Evolutionary conservation across 1,140 invertebrate species (phyloP).

Genomic region (Ladona fulva): DNA sequence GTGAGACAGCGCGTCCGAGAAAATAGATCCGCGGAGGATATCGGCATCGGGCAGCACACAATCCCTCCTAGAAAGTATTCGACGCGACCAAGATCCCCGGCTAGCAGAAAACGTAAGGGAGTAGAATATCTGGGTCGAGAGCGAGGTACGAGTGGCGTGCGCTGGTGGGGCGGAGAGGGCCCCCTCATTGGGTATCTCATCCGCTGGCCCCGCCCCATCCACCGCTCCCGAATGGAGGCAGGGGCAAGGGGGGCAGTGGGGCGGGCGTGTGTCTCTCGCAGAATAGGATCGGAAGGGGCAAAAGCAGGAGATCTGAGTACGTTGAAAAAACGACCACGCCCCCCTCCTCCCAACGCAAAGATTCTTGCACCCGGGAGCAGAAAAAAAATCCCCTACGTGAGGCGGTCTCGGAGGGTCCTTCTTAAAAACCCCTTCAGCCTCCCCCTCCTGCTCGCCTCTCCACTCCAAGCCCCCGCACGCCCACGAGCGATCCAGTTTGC

Average conservation of each 20-base stretch:
- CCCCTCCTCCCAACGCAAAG: no score
- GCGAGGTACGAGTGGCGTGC: neutral
- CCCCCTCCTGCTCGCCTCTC: no score
- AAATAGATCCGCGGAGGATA: neutral
- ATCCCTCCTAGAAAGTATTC: neutral
- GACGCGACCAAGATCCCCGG: neutral
- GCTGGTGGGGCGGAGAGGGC: neutral
- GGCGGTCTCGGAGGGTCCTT: no score
- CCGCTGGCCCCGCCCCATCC: neutral
- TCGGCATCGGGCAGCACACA: neutral
- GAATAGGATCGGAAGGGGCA: neutral
- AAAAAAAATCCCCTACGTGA: no score
- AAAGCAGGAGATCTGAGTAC: no score
- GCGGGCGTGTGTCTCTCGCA: no score
- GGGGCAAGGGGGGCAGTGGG: neutral
- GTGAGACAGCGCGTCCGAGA: no score
- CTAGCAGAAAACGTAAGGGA: neutral
- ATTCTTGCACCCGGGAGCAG: no score
- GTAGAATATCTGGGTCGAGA: neutral
- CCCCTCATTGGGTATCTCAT: neutral
- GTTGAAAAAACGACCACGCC: no score
- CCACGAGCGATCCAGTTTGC: no score
- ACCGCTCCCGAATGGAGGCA: neutral
- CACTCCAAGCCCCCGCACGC: no score
- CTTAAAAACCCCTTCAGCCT: no score